These are phyloP conservation scores for Alsophila aescularia DNA, from an alignment of 2,888 invertebrate genomes.

Conservation along the genomic window DNA sequence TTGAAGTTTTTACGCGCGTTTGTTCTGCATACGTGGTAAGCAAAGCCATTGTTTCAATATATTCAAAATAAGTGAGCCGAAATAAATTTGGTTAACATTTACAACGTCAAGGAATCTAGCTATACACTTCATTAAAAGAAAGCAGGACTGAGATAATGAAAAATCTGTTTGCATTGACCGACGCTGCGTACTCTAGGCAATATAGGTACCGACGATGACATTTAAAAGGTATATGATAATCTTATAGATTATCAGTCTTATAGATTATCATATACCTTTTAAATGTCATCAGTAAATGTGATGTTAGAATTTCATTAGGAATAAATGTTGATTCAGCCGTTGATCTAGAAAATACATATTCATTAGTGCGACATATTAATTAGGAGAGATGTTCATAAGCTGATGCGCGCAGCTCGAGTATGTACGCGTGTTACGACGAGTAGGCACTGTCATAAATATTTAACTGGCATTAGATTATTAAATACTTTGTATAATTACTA, in stretches of 20 bases:
- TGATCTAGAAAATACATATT: slow-evolving; percentile 36
- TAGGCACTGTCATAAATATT: slow-evolving; percentile 6
- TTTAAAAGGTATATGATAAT: too few species aligned
- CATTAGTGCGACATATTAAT: slow-evolving; percentile 38
- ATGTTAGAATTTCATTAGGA: slow-evolving; percentile 18
- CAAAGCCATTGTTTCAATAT: slow-evolving; percentile 31
- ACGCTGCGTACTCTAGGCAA: too few species aligned
- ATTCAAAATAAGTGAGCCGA: slow-evolving; percentile 39
- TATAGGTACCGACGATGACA: too few species aligned
- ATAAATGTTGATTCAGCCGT: slow-evolving; percentile 27
- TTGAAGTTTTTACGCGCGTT: slow-evolving; percentile 79
- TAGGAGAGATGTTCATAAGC: slow-evolving; percentile 30
- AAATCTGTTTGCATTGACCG: too few species aligned
- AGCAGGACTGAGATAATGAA: too few species aligned
- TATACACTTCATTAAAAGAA: too few species aligned
- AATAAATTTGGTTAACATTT: not conserved
- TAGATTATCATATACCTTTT: too few species aligned
- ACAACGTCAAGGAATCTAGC: too few species aligned
- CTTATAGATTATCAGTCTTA: too few species aligned
- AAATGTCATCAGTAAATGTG: not conserved
- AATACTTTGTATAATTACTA: not conserved
- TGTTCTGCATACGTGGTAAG: slow-evolving; percentile 49
- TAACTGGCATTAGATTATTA: not conserved
- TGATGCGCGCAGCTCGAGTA: slow-evolving; percentile 7
- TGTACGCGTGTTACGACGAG: not conserved